Conservation (phyloP, 2,797 vertebrate genomes). For the Uromys caudimaculatus region DNA sequence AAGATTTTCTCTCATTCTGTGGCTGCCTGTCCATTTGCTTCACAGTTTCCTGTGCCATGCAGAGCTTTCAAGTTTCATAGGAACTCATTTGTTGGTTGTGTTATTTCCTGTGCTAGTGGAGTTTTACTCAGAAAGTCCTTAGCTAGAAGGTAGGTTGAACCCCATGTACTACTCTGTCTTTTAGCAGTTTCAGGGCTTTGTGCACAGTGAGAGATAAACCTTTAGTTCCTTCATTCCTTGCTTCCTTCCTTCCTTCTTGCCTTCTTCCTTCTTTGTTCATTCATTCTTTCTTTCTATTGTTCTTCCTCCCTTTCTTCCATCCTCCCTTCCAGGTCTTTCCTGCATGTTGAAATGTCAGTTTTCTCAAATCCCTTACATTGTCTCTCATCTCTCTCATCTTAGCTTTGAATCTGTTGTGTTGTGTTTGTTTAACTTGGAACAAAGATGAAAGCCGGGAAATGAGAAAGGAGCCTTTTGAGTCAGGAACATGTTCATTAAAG, state of each 20-base stretch:
- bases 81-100: neutral
- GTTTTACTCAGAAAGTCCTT: neutral
- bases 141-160: neutral
- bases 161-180: neutral
- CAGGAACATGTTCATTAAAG: neutral
- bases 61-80: neutral
- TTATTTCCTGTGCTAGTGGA: neutral
- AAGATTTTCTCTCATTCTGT: neutral
- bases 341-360: neutral
- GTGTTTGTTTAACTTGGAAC: neutral
- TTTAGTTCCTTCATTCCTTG: neutral
- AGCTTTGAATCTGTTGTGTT: neutral
- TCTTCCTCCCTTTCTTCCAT: neutral
- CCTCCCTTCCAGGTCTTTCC: fast-evolving
- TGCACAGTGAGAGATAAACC: neutral
- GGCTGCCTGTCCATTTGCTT: neutral
- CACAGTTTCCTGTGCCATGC: too few species aligned
- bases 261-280: neutral
- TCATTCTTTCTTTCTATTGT: neutral
- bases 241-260: neutral
- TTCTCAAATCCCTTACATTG: neutral
- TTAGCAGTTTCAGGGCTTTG: neutral
- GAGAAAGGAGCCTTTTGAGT: neutral
- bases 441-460: neutral
- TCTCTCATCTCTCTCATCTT: neutral